Evolutionary conservation across 2,113 vertebrate species (phyloP).

Genomic region (Andinoacara biseriatus): DNA sequence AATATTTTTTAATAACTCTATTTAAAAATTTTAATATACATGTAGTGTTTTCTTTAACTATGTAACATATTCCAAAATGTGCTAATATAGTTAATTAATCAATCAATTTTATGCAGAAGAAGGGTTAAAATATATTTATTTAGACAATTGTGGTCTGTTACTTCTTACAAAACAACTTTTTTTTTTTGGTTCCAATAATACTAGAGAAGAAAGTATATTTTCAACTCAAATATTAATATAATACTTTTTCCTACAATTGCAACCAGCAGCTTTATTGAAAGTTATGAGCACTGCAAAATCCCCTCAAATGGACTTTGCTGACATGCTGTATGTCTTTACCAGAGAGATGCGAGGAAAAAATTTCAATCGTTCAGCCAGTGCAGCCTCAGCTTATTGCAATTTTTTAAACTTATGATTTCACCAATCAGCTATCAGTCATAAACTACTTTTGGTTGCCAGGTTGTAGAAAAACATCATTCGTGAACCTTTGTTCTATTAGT

Average conservation of each 20-base stretch:
- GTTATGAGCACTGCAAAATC: not conserved
- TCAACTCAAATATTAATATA: not conserved
- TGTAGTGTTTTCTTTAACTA: not conserved
- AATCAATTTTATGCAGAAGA: not conserved
- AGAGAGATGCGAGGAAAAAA: not conserved
- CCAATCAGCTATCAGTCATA: not conserved
- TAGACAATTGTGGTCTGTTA: not conserved
- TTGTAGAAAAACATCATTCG: not conserved
- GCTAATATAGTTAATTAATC: not conserved
- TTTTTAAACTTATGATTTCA: not conserved
- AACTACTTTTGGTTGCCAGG: constrained; percentile 4
- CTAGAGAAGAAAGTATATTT: not conserved
- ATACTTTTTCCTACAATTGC: not conserved
- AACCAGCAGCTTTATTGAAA: too few species aligned
- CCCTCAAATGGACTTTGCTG: too few species aligned
- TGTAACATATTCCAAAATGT: not conserved
- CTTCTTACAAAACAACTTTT: not conserved
- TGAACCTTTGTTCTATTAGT: not conserved
- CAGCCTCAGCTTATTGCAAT: not conserved
- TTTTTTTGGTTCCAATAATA: not conserved
- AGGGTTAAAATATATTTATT: too few species aligned
- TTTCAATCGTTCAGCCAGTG: not conserved
- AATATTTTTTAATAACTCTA: not conserved
- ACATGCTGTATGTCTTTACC: not conserved
- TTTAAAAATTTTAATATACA: rapidly evolving